These are phyloP conservation scores for Tetrao urogallus DNA, from an alignment of 2,113 vertebrate species.

Conservation along the genomic window DNA sequence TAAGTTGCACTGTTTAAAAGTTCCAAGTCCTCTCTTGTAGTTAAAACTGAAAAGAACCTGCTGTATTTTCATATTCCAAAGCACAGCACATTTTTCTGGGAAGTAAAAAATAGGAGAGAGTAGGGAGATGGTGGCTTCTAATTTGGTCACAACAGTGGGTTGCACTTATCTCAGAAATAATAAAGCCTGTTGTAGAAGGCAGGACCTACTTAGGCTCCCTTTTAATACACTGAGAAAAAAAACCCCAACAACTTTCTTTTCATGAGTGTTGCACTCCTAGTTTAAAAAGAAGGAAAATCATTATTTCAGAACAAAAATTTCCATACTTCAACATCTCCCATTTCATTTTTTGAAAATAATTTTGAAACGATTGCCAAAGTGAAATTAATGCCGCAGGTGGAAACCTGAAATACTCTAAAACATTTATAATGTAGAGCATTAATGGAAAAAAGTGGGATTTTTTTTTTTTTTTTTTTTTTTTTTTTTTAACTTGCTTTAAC, in stretches of 20 bases:
- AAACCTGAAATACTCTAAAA: not conserved
- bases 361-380: not conserved
- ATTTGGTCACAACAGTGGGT: not conserved
- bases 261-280: not conserved
- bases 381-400: not conserved
- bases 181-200: not conserved
- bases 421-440: not conserved
- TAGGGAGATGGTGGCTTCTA: not conserved
- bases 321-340: not conserved
- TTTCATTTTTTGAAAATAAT: not conserved
- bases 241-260: not conserved
- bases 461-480: not conserved
- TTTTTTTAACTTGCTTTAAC: not conserved
- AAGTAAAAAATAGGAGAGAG: not conserved
- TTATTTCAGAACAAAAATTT: not conserved
- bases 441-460: not conserved
- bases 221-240: not conserved
- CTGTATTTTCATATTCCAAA: not conserved
- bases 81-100: not conserved
- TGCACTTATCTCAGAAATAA: not conserved
- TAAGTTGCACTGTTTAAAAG: not conserved
- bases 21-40: not conserved
- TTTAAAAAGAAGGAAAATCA: not conserved
- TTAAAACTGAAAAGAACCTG: not conserved
- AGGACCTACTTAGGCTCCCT: not conserved